These are phyloP conservation scores for Cecropterus lyciades DNA, from an alignment of 1,140 invertebrate genomes.

Conservation along the genomic window DNA sequence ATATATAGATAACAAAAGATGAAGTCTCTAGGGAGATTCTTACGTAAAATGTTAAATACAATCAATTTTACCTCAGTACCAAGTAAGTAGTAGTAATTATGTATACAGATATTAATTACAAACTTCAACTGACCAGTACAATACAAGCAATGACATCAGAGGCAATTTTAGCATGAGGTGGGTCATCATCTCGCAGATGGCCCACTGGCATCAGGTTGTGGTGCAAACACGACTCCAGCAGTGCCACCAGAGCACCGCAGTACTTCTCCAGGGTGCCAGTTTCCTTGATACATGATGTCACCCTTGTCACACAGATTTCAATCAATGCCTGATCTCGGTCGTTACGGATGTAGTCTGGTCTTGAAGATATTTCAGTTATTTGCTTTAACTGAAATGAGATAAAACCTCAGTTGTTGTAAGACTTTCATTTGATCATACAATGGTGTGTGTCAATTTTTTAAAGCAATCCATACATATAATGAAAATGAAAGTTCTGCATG, in stretches of 20 bases:
- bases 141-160: conserved; percentile 97
- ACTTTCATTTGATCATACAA: no score
- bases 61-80: no score
- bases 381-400: conserved; percentile 85
- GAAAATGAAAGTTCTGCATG: no score
- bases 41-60: no score
- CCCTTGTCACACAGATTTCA: conserved; percentile 95
- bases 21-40: no score
- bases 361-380: conserved; percentile 92
- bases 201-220: conserved; percentile 92
- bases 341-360: conserved; percentile 92
- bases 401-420: neutral
- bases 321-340: conserved; percentile 97
- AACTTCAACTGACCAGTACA: conserved; percentile 89
- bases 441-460: no score
- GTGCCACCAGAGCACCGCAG: conserved; percentile 91
- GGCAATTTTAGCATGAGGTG: conserved; percentile 97
- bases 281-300: conserved; percentile 95
- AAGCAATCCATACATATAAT: no score
- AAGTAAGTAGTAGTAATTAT: no score
- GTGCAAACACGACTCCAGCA: conserved; percentile 94
- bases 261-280: conserved; percentile 94
- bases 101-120: neutral
- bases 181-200: conserved; percentile 91
- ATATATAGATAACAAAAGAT: no score